Percentiles rank a stretch among this genome's conserved stretches.
phyloP scores from a whole-genome alignment of 2,113 vertebrate species.

The Phyllopteryx taeniolatus region DNA sequence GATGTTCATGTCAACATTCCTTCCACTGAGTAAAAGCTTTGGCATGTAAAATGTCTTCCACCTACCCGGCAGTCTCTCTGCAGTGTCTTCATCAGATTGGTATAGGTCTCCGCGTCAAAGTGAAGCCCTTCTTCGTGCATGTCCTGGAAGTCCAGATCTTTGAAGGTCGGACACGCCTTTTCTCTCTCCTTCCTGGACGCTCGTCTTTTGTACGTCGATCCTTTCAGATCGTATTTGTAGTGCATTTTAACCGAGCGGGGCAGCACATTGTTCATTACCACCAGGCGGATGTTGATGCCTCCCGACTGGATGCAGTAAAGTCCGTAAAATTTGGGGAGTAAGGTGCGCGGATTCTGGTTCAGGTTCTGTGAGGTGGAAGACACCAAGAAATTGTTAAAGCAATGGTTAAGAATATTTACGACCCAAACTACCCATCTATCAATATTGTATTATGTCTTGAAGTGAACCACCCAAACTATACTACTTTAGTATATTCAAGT shows the following conservation, averaged over 20 bases:
- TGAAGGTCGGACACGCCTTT: conserved; percentile 71
- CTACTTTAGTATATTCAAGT: neutral
- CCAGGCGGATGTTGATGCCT: conserved; percentile 76
- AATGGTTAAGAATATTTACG: neutral
- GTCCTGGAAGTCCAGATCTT: conserved; percentile 85
- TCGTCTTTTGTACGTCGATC: conserved; percentile 75
- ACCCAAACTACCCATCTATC: neutral
- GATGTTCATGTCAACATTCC: conserved; percentile 5
- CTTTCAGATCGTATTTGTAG: conserved; percentile 78
- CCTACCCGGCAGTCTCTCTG: conserved; percentile 94
- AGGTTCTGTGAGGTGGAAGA: conserved; percentile 61
- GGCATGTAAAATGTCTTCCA: conserved; percentile 17
- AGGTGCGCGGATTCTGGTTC: conserved; percentile 77
- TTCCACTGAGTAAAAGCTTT: neutral
- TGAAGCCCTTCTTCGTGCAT: conserved; percentile 92
- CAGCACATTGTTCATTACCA: conserved; percentile 79
- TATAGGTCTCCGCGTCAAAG: conserved; percentile 91
- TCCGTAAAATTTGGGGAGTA: conserved; percentile 77
- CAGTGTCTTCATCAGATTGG: conserved; percentile 92
- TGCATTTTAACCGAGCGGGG: conserved; percentile 76
- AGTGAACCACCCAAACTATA: neutral
- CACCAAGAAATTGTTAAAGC: neutral
- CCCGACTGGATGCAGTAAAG: conserved; percentile 77
- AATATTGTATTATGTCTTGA: neutral
- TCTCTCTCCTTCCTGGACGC: conserved; percentile 75